Evolutionary conservation across 1,140 invertebrate species (phyloP).

Genomic region (Archivesica marissinica): DNA sequence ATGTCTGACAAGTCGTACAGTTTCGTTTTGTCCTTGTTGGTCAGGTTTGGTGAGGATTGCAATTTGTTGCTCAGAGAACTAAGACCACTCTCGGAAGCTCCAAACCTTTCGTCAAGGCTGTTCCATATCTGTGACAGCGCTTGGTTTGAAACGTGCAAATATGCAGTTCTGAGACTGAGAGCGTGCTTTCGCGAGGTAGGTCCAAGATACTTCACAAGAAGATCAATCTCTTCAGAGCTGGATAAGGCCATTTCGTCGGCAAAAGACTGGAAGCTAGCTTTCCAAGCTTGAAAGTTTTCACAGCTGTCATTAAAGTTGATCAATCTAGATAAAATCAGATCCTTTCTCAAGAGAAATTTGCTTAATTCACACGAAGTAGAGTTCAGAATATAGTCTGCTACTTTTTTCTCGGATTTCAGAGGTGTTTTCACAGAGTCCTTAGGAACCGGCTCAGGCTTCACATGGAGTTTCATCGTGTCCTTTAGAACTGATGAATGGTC

Average conservation of each 20-base stretch:
- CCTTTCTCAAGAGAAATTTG: not conserved
- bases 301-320: slow-evolving; percentile 6
- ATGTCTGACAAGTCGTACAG: slow-evolving; percentile 53
- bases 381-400: not conserved
- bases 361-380: not conserved
- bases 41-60: slow-evolving; percentile 4
- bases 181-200: not conserved
- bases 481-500: not conserved
- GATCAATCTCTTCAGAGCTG: not conserved
- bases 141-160: not conserved
- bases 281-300: slow-evolving; percentile 21
- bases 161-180: not conserved
- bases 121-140: slow-evolving; percentile 49
- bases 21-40: slow-evolving; percentile 23
- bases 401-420: too few species aligned
- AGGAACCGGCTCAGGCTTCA: too few species aligned
- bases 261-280: not conserved
- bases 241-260: not conserved
- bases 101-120: slow-evolving; percentile 58
- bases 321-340: not conserved
- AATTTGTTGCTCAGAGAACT: slow-evolving; percentile 38
- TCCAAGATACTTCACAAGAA: not conserved
- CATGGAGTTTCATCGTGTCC: too few species aligned
- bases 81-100: slow-evolving; percentile 44
- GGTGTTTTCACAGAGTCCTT: too few species aligned